Conservation (phyloP, 2,888 invertebrate species). For the Abscondita cerata region DNA sequence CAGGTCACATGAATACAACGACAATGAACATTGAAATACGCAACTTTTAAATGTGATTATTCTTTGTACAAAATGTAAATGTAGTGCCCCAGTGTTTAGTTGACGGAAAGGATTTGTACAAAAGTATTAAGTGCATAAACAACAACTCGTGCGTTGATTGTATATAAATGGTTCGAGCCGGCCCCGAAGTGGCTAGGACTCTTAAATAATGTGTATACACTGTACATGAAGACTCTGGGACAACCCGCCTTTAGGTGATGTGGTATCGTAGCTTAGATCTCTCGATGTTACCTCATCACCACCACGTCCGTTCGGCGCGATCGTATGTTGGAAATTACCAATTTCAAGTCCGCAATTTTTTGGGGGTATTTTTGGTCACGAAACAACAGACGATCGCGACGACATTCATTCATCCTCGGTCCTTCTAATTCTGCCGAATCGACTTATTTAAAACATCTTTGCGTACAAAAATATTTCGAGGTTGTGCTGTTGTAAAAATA, state of each 20-base stretch:
- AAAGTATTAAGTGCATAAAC: constrained; percentile 42
- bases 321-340: constrained; percentile 41
- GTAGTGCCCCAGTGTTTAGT: constrained; percentile 61
- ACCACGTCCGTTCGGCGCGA: constrained; percentile 32
- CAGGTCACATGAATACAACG: constrained; percentile 58
- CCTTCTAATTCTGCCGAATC: constrained; percentile 42
- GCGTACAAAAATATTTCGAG: constrained; percentile 58
- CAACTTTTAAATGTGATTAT: constrained; percentile 67
- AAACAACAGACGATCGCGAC: constrained; percentile 43
- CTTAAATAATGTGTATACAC: constrained; percentile 39
- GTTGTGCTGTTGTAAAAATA: constrained; percentile 62
- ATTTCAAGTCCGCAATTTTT: constrained; percentile 29
- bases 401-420: constrained; percentile 38
- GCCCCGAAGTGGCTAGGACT: constrained; percentile 51
- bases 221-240: constrained; percentile 46
- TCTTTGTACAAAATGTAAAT: constrained; percentile 69
- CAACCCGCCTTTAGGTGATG: constrained; percentile 56
- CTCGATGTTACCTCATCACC: constrained; percentile 65
- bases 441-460: constrained; percentile 45
- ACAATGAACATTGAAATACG: constrained; percentile 60
- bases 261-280: constrained; percentile 61
- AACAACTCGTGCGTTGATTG: constrained; percentile 54
- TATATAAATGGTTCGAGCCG: constrained; percentile 52
- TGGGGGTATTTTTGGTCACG: constrained; percentile 25
- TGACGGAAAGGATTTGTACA: constrained; percentile 58